phyloP scores from a whole-genome alignment of 2,797 vertebrate genomes.

The Babyrousa celebensis region DNA sequence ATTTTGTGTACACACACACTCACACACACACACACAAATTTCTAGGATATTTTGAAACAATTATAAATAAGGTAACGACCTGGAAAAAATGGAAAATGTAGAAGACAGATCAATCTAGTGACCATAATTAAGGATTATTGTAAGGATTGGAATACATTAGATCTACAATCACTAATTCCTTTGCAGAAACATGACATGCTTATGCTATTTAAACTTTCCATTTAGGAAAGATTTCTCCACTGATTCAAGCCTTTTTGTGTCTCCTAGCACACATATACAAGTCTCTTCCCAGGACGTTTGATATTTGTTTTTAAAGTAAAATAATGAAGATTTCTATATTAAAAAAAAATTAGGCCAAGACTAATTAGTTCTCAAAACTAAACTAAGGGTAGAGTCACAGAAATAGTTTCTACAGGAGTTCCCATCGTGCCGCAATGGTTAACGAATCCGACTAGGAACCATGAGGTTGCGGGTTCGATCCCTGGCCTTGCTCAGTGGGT shows the following conservation, averaged over 20 bases:
- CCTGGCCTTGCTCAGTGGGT: no score
- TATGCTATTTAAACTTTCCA: constrained; percentile 5
- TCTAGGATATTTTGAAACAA: not conserved
- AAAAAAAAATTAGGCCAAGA: not conserved
- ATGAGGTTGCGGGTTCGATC: no score
- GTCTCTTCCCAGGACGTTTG: not conserved
- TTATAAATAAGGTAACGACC: not conserved
- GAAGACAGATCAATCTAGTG: not conserved
- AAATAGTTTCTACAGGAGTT: not conserved
- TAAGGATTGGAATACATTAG: not conserved
- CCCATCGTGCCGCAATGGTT: no score
- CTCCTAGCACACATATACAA: not conserved
- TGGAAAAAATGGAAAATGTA: not conserved
- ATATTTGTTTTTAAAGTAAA: not conserved
- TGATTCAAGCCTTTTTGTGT: not conserved
- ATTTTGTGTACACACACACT: not conserved
- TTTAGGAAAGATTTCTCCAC: constrained; percentile 13
- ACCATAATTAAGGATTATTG: not conserved
- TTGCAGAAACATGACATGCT: constrained; percentile 3
- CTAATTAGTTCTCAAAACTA: not conserved
- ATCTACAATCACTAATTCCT: constrained; percentile 48
- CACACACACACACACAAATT: not conserved
- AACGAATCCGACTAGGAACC: no score
- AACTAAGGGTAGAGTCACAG: not conserved
- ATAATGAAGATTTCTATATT: not conserved